A percentile compares a stretch with the other conserved stretches of the same genome.
phyloP scores from a whole-genome alignment of 2,797 vertebrate genomes.

The Ptychadena robeensis region DNA sequence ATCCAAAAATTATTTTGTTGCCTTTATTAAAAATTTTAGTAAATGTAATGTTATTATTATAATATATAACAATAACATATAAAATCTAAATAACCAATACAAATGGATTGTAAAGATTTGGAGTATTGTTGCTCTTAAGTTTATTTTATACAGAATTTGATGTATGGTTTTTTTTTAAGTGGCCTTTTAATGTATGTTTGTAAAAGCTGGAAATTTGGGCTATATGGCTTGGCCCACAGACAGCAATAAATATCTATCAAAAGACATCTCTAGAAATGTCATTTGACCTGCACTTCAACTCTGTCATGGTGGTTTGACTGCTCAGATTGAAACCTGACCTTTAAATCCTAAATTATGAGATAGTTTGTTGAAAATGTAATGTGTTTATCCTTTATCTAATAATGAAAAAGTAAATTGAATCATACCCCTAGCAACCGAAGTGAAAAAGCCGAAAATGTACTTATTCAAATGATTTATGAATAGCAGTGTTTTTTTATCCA shows the following conservation, averaged over 20 bases:
- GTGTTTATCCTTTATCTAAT: slow-evolving; percentile 83
- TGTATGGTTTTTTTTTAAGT: neutral
- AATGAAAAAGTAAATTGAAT: slow-evolving; percentile 78
- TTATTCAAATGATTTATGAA: slow-evolving; percentile 75
- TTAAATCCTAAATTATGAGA: slow-evolving; percentile 84
- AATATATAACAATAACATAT: neutral
- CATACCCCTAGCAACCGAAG: slow-evolving; percentile 72
- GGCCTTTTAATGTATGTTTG: neutral
- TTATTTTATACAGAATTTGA: neutral
- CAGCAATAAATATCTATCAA: slow-evolving; percentile 71
- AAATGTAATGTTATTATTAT: neutral
- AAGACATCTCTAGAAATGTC: slow-evolving; percentile 74
- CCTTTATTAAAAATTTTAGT: neutral
- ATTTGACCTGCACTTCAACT: slow-evolving; percentile 81
- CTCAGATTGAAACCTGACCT: slow-evolving; percentile 78
- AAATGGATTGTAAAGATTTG: neutral
- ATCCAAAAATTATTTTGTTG: neutral
- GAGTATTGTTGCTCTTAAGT: no score
- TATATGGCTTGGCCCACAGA: slow-evolving; percentile 69
- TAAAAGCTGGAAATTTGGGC: neutral
- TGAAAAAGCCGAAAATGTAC: slow-evolving; percentile 72
- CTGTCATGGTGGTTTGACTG: slow-evolving; percentile 71
- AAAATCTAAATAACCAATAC: neutral
- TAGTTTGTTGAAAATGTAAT: slow-evolving; percentile 85
- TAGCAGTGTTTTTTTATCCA: slow-evolving; percentile 59